phyloP scores from a whole-genome alignment of 2,113 vertebrate genomes.

The Silurus asotus region DNA sequence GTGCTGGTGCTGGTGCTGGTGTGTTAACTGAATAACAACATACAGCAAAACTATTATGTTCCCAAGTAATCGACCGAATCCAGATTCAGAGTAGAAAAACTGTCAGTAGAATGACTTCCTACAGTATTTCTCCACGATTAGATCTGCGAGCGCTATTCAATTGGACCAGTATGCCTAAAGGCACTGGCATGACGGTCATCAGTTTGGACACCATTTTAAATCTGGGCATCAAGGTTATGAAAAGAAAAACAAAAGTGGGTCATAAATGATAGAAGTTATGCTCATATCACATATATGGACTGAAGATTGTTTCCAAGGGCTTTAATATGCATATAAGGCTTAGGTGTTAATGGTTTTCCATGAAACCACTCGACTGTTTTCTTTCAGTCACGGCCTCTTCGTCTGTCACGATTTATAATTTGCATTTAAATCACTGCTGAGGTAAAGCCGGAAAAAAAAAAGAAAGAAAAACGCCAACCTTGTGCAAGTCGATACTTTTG shows the following conservation, averaged over 20 bases:
- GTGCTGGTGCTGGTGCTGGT: too few relatives aligned
- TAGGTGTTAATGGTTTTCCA: slow-evolving; percentile 33
- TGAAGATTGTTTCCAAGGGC: background rate
- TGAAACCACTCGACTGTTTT: slow-evolving; percentile 37
- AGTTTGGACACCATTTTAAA: background rate
- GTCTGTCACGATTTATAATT: slow-evolving; percentile 63
- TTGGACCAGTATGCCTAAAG: background rate
- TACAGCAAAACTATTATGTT: background rate
- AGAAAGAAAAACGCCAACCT: slow-evolving; percentile 28
- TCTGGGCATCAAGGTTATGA: background rate
- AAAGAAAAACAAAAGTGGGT: background rate
- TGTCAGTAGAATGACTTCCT: background rate
- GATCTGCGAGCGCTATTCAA: background rate
- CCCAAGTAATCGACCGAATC: background rate
- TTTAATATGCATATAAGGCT: slow-evolving; percentile 32
- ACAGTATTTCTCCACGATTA: background rate
- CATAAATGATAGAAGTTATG: background rate
- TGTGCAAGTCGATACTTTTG: slow-evolving; percentile 63
- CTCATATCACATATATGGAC: background rate
- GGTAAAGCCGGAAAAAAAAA: slow-evolving; percentile 30
- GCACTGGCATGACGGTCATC: background rate
- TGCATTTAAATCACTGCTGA: slow-evolving; percentile 71
- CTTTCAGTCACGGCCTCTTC: slow-evolving; percentile 40
- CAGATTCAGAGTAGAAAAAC: background rate
- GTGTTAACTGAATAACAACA: background rate